phyloP scores from a whole-genome alignment of 2,113 vertebrate species.

The Equus quagga region DNA sequence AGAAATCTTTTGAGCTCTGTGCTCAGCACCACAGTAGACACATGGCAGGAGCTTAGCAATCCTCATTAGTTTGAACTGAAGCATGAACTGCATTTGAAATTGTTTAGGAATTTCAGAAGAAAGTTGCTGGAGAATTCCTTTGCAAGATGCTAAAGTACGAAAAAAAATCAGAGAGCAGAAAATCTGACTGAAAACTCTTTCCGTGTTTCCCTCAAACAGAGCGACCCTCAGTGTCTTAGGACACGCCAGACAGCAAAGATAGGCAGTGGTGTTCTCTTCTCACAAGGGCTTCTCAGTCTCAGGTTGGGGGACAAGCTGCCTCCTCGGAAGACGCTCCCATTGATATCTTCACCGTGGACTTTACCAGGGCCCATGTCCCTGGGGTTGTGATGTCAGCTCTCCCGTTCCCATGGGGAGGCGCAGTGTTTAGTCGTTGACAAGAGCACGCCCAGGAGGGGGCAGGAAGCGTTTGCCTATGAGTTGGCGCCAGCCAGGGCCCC shows the following conservation, averaged over 20 bases:
- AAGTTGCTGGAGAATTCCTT: neutral
- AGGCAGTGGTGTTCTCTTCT: neutral
- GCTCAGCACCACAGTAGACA: neutral
- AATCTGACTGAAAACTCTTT: neutral
- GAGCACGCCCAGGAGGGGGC: neutral
- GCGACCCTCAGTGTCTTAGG: neutral
- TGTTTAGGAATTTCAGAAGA: neutral
- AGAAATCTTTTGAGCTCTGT: neutral
- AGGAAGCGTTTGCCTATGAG: neutral
- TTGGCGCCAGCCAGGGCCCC: slow-evolving; percentile 59
- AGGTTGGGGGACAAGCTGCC: neutral
- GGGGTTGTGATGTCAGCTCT: neutral
- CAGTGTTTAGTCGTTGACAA: neutral
- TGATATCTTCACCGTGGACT: neutral
- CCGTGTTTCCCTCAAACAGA: neutral
- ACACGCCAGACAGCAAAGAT: slow-evolving; percentile 33
- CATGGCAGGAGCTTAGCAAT: neutral
- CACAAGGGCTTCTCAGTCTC: slow-evolving; percentile 23
- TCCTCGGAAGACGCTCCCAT: neutral
- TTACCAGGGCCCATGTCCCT: neutral
- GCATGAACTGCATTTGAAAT: neutral
- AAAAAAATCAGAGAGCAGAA: neutral
- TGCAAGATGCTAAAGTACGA: neutral
- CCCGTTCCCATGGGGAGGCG: neutral
- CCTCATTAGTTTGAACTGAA: neutral